phyloP scores from a whole-genome alignment of 2,888 invertebrate genomes.

The Teleiodes luculella region DNA sequence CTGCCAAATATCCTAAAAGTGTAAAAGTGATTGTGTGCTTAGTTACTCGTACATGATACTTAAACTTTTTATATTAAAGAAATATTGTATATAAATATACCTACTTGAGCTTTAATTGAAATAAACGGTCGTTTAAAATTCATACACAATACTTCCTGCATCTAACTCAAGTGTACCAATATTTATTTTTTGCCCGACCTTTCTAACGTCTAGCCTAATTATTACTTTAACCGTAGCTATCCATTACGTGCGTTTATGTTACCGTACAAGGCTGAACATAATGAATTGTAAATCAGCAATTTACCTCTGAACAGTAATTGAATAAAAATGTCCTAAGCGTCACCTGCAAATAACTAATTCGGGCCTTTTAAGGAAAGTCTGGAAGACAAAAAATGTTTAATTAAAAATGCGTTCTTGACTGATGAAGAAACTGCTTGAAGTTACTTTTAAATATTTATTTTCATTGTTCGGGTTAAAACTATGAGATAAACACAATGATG shows the following conservation, averaged over 20 bases:
- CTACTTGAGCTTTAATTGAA: not conserved
- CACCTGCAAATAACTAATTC: slow-evolving; percentile 32
- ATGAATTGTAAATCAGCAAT: slow-evolving; percentile 23
- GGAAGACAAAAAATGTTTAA: not conserved
- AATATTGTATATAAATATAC: not conserved
- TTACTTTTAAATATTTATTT: too few relatives aligned
- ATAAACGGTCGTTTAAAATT: not conserved
- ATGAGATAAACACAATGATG: too few relatives aligned
- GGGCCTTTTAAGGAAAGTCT: slow-evolving; percentile 36
- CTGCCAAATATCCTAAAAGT: too few relatives aligned
- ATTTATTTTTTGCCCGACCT: slow-evolving; percentile 7
- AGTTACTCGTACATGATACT: too few relatives aligned
- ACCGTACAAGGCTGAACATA: slow-evolving; percentile 14
- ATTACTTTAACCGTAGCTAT: not conserved
- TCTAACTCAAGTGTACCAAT: not conserved
- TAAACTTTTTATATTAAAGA: too few relatives aligned
- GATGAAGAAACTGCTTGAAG: slow-evolving; percentile 1
- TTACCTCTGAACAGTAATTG: slow-evolving; percentile 18
- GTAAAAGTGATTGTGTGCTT: too few relatives aligned
- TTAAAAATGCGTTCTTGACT: slow-evolving; percentile 1
- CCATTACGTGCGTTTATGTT: not conserved
- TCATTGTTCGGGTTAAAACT: too few relatives aligned
- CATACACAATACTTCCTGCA: not conserved
- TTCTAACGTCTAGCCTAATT: slow-evolving; percentile 6
- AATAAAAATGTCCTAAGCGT: slow-evolving; percentile 29